Evolutionary conservation across 2,888 invertebrate genomes (phyloP).

Genomic region (Temnothorax unifasciatus): DNA sequence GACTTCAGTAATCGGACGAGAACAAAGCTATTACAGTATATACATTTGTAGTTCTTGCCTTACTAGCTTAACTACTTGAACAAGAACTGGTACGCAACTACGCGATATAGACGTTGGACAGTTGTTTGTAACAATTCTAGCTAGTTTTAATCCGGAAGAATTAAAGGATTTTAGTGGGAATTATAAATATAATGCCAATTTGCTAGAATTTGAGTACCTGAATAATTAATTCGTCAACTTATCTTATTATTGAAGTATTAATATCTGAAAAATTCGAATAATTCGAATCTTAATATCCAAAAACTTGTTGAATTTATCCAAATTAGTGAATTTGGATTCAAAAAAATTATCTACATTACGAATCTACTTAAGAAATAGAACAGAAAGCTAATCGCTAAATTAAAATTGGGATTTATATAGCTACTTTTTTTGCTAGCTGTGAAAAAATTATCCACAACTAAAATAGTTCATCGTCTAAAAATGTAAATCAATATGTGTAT

Average conservation of each 20-base stretch:
- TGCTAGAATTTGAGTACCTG: no score
- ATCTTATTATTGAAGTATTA: neutral
- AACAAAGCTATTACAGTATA: no score
- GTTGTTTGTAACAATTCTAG: no score
- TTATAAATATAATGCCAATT: no score
- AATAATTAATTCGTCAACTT: neutral
- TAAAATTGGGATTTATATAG: neutral
- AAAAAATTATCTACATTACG: neutral
- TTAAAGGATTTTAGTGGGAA: no score
- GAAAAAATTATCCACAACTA: neutral
- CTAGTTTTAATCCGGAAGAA: no score
- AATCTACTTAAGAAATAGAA: neutral
- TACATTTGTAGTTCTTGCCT: no score
- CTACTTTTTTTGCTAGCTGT: neutral
- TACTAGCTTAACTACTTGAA: no score
- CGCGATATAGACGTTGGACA: no score
- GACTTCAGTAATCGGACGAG: no score
- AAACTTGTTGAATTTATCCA: neutral
- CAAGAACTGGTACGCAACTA: no score
- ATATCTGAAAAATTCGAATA: neutral
- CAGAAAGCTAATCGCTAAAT: neutral
- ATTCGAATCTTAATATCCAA: neutral
- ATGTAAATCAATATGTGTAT: neutral
- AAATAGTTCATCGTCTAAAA: neutral
- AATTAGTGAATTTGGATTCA: neutral